Percentiles rank a stretch among this genome's conserved stretches.
These are phyloP conservation scores for Tetranychus urticae DNA, from an alignment of 1,140 invertebrate species.

Conservation along the genomic window DNA sequence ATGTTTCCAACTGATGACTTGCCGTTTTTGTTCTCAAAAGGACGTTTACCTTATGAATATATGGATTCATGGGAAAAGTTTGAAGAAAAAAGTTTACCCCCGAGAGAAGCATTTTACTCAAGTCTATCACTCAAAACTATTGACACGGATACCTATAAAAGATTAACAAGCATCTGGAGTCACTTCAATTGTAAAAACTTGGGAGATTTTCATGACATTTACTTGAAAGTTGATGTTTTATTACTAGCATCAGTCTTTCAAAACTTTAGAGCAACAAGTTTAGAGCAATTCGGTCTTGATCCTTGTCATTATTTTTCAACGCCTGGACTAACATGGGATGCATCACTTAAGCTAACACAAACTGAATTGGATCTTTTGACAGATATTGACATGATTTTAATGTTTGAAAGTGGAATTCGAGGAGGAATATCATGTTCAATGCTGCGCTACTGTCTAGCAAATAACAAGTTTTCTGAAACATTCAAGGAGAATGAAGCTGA, in stretches of 20 bases:
- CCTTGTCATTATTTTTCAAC: neutral
- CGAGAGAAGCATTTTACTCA: neutral
- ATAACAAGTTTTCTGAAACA: conserved; percentile 10
- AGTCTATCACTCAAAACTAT: neutral
- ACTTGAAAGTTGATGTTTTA: neutral
- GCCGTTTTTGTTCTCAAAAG: neutral
- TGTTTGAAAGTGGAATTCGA: conserved; percentile 15
- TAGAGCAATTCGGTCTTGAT: neutral
- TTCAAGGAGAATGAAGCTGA: conserved; percentile 10
- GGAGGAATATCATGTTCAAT: neutral
- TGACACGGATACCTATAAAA: neutral
- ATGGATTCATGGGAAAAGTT: neutral
- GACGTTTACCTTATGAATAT: neutral
- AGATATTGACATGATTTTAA: conserved; percentile 14
- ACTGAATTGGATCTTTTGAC: conserved; percentile 10
- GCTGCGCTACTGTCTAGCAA: neutral
- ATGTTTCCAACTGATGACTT: neutral
- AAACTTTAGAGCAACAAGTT: neutral
- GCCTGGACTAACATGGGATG: neutral
- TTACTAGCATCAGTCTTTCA: neutral
- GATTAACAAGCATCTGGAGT: neutral
- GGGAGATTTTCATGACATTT: neutral
- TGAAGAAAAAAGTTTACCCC: neutral
- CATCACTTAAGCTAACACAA: neutral
- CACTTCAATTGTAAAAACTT: neutral